phyloP scores from a whole-genome alignment of 2,113 vertebrate species.

The Oenanthe melanoleuca region DNA sequence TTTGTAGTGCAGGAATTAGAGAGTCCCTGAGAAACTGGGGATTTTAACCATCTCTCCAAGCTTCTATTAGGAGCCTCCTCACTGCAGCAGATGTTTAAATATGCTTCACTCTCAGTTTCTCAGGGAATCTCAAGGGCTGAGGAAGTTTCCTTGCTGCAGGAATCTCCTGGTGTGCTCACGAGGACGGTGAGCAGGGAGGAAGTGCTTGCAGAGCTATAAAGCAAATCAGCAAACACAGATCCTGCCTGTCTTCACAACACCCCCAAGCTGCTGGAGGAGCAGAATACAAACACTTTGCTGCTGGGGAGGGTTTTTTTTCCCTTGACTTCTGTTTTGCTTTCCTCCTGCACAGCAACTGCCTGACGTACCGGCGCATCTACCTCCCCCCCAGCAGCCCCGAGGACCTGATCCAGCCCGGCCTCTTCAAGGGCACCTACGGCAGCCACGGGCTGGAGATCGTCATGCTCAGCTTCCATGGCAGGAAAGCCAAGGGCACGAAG shows the following conservation, averaged over 20 bases:
- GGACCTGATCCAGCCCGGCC: slow-evolving; percentile 89
- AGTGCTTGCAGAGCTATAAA: not conserved
- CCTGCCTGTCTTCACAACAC: not conserved
- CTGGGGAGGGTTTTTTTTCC: fast-evolving
- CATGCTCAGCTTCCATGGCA: slow-evolving; percentile 94
- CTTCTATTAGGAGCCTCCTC: not conserved
- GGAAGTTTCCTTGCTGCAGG: not conserved
- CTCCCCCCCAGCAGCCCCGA: slow-evolving; percentile 86
- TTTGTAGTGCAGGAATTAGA: not conserved
- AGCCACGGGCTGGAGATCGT: slow-evolving; percentile 97
- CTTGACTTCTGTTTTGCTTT: not conserved
- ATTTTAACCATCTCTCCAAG: not conserved
- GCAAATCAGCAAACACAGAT: not conserved
- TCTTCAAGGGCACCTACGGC: slow-evolving; percentile 97
- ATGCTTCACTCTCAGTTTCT: not conserved
- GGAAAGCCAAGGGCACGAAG: slow-evolving; percentile 88
- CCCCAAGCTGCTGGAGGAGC: not conserved
- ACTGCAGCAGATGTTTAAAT: not conserved
- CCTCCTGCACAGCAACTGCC: slow-evolving; percentile 87
- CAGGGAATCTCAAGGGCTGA: not conserved
- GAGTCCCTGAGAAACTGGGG: not conserved
- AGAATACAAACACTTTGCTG: not conserved
- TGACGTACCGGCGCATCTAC: slow-evolving; percentile 97
- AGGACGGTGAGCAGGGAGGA: not conserved
- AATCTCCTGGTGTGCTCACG: not conserved